These are phyloP conservation scores for Drosophila crucigera DNA, from an alignment of 2,888 invertebrate genomes.

Conservation along the genomic window DNA sequence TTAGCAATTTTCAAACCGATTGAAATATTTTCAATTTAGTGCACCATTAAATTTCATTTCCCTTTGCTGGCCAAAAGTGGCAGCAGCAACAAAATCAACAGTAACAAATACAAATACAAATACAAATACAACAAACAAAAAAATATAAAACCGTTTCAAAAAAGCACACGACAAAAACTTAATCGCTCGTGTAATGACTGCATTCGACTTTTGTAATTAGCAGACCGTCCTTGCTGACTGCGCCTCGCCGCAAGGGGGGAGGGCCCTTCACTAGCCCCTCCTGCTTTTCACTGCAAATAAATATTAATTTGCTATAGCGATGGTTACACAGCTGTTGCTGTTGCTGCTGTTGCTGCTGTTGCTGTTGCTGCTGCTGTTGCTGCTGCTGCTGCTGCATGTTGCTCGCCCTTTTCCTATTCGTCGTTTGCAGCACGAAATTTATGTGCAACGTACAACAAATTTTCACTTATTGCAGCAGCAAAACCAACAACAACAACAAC, in stretches of 20 bases:
- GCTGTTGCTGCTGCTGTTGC: conserved; percentile 10
- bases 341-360: conserved; percentile 25
- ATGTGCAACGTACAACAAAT: conserved; percentile 81
- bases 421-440: conserved; percentile 63
- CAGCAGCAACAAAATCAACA: conserved; percentile 6
- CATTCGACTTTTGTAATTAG: conserved; percentile 81
- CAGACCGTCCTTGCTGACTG: conserved; percentile 51
- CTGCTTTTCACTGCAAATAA: conserved; percentile 53
- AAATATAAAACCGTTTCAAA: conserved; percentile 43
- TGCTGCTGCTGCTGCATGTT: conserved; percentile 11
- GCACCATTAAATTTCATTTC: conserved; percentile 58
- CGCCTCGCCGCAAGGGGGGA: not conserved
- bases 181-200: conserved; percentile 80
- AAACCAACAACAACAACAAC: conserved; percentile 11
- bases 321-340: conserved; percentile 29
- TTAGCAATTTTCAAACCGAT: conserved; percentile 25
- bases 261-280: not conserved
- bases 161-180: conserved; percentile 75
- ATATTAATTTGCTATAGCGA: conserved; percentile 73
- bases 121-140: conserved; percentile 16
- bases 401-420: conserved; percentile 9
- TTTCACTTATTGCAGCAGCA: conserved; percentile 75
- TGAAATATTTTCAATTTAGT: conserved; percentile 57
- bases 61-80: conserved; percentile 11
- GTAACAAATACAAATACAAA: conserved; percentile 14